Evolutionary conservation across 2,113 vertebrate genomes (phyloP).

Genomic region (Laticauda laticaudata): DNA sequence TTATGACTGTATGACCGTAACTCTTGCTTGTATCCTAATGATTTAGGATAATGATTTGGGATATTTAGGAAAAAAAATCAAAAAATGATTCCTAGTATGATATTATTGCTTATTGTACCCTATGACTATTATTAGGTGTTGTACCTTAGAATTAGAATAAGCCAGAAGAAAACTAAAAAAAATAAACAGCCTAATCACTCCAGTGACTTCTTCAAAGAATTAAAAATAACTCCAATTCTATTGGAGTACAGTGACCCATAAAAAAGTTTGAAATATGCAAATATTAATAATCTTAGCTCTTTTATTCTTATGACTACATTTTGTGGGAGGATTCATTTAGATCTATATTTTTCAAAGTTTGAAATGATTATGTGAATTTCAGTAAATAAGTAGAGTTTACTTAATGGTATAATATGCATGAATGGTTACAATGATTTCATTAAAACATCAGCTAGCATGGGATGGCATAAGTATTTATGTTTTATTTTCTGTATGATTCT

Average conservation of each 20-base stretch:
- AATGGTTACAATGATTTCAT: conserved; percentile 1
- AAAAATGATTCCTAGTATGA: too few relatives aligned
- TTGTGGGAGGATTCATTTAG: background rate
- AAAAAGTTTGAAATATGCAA: rapidly evolving
- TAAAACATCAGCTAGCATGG: conserved; percentile 32
- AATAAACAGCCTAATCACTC: background rate
- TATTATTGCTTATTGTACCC: too few relatives aligned
- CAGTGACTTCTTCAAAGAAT: background rate
- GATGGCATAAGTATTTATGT: background rate
- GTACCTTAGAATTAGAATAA: background rate
- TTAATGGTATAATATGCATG: background rate
- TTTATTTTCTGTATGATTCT: background rate
- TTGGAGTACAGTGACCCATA: background rate
- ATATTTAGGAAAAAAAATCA: too few relatives aligned
- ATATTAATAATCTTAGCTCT: conserved; percentile 11
- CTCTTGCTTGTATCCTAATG: too few relatives aligned
- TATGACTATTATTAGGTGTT: too few relatives aligned
- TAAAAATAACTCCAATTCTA: background rate
- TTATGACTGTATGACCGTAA: too few relatives aligned
- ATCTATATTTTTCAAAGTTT: background rate
- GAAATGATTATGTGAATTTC: background rate
- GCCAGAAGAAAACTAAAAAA: background rate
- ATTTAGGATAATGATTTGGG: too few relatives aligned
- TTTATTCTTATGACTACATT: conserved; percentile 26
- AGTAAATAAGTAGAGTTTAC: background rate